Base-by-base conservation (phyloP, 2,797 vertebrate genomes). In the Ceyx erithaca region DNA sequence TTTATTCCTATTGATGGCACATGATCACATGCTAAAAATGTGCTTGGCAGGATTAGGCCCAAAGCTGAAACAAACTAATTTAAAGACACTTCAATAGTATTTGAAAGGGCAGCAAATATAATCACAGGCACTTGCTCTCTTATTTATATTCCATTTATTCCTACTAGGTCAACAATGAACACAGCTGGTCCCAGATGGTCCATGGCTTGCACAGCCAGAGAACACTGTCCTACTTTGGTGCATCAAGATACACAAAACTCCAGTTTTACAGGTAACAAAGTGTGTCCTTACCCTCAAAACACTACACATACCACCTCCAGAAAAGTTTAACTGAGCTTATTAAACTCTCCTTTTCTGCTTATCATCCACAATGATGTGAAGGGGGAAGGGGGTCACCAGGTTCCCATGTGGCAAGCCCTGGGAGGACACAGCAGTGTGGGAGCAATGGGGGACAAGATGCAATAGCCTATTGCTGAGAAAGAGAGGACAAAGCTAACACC, bases 81-180 rank as follows among this genome's bases (percentile, higher is more conserved):
- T 87, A 82, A 96, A 92, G 90, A 77, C 28, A 75, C 55, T 87
- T 87, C 51, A 91, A 17, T 31, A 68, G 57, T 59, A 73, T 80
- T 88, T 6, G 28, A 73, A 91, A 95, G 31, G 64, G 37, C 61
- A 91, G 61, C 57, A 93, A 81, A 95, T 68, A 92, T 17, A 84
- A 76, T 71, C 68, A 70, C 41, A 82, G 52, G 22, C 80, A 76
- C 28, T 88, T 86, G 49, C 58, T 84, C 49, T 84, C 57, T 52
- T 92, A 45, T 81, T 72, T 91, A 46, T 75, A 64, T 89, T 70
- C 48, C 71, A 62, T 82, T 92, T 87, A 90, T 92, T 93, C 52
- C 59, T 85, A 30, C 54, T 72, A 73, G 78, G 88, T 80, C 88
- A 87, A 91, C 70, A 92, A 41, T 1, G 1, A 80, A 21, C 67